These are phyloP conservation scores for Diacarnus erythraeanus DNA, from an alignment of 37 sponge, comb jelly and placozoan genomes.

Conservation along the genomic window DNA sequence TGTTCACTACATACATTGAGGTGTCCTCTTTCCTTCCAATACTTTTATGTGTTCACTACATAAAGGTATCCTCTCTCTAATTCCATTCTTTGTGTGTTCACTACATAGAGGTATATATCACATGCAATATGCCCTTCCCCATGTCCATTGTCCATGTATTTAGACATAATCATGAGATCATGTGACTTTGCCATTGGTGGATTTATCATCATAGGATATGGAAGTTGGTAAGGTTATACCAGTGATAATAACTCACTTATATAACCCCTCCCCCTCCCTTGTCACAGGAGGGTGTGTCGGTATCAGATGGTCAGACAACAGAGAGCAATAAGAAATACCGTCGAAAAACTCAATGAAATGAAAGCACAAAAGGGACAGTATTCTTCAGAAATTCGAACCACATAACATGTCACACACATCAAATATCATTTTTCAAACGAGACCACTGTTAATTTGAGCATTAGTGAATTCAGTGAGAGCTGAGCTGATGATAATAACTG, in stretches of 20 bases:
- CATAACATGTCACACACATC: no score
- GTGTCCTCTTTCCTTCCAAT: no score
- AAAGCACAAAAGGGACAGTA: neutral
- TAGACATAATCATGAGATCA: slow-evolving; percentile 71
- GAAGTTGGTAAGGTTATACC: slow-evolving; percentile 57
- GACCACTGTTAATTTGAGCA: no score
- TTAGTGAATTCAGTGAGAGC: no score
- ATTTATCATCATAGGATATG: slow-evolving; percentile 44
- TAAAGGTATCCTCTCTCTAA: no score
- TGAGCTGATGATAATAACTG: no score
- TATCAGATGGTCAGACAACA: slow-evolving; percentile 37
- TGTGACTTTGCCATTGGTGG: slow-evolving; percentile 74
- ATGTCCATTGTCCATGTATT: no score
- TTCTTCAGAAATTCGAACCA: neutral
- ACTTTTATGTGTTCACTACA: no score
- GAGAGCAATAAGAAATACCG: slow-evolving; percentile 47
- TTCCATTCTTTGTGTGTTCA: no score
- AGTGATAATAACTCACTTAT: neutral
- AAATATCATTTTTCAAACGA: no score
- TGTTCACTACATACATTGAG: no score
- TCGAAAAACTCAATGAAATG: slow-evolving; percentile 23
- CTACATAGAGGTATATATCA: neutral
- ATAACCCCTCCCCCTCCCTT: neutral
- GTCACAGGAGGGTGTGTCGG: slow-evolving; percentile 56
- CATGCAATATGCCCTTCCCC: no score